Base-by-base conservation (phyloP, 2,888 invertebrate species). In the Diarsia mendica region DNA sequence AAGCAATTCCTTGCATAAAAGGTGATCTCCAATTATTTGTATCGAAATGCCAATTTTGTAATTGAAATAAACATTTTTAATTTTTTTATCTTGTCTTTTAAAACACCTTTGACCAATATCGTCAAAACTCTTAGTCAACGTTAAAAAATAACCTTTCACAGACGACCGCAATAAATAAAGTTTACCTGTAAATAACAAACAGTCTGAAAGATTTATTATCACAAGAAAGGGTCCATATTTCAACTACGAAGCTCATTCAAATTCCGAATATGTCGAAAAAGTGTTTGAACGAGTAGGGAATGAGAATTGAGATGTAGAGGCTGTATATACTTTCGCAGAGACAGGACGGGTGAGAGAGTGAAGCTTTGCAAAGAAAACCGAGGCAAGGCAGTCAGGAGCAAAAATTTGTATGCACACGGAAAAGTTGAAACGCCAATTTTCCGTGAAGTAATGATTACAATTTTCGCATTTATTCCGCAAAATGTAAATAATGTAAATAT, bases 151-250 rank as follows among this genome's bases (percentile, higher is more conserved):
- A 60, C 23, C 9, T 11, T 23, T 33, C 13, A 28, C 51, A 46
- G 33, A 55, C 66, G 13, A 53, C 5, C 46, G 15, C 61, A 70
- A 77, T 76, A 80, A 75, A 77, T 75, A 74, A 55, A 48, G 33
- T 60, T 77, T 39, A 80, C 72, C 71, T 77, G 53, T 72, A 55
- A 69, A 82, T 79, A 78, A 69, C 28, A 71, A 66, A 64, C 55
- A 46, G 61, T 39, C 49, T 33, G 20, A 49, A 79, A 79, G 67
- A 75, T 82, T 82, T 82, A 79, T 75, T 79, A 61, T 33, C 71
- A 44, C 11, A 55, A 75, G 33, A 66, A 68, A 67, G 60, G 60
- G 63, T 66, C 51, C 11, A 72, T 72, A 72, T 48, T 72, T 75
- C 51, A 79, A 69, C 55, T 61, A 53, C 39, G 8, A 48, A 70